phyloP scores from a whole-genome alignment of 2,888 invertebrate genomes.

The Rambutsinella grinnellia region DNA sequence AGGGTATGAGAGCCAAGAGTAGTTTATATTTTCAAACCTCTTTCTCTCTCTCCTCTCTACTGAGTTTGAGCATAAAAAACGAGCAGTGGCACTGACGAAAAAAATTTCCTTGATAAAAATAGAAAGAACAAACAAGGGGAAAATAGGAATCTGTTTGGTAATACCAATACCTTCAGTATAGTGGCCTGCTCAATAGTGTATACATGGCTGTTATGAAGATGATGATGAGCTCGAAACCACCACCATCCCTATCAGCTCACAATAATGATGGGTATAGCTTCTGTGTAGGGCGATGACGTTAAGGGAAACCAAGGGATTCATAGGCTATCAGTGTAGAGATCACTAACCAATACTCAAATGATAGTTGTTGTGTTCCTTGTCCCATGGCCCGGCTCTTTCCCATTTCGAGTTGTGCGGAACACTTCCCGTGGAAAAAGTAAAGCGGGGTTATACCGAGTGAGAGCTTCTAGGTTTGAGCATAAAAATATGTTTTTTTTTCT shows the following conservation, averaged over 20 bases:
- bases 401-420: too few relatives aligned
- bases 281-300: neutral
- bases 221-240: conserved; percentile 9
- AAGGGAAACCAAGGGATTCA: conserved; percentile 44
- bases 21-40: neutral
- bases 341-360: conserved; percentile 62
- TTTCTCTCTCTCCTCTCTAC: neutral
- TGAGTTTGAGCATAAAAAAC: conserved; percentile 9
- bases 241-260: too few relatives aligned
- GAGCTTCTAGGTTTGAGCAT: too few relatives aligned
- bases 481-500: too few relatives aligned
- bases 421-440: too few relatives aligned
- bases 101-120: too few relatives aligned
- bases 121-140: neutral
- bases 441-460: too few relatives aligned
- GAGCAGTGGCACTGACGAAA: too few relatives aligned
- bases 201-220: neutral
- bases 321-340: conserved; percentile 60
- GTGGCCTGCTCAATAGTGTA: conserved; percentile 34
- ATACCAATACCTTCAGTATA: neutral
- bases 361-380: too few relatives aligned
- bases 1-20: too few relatives aligned
- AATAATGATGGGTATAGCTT: conserved; percentile 2
- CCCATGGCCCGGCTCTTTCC: too few relatives aligned
- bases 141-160: neutral